Conservation (phyloP, 2,888 invertebrate genomes). For the Ametastegia equiseti region DNA sequence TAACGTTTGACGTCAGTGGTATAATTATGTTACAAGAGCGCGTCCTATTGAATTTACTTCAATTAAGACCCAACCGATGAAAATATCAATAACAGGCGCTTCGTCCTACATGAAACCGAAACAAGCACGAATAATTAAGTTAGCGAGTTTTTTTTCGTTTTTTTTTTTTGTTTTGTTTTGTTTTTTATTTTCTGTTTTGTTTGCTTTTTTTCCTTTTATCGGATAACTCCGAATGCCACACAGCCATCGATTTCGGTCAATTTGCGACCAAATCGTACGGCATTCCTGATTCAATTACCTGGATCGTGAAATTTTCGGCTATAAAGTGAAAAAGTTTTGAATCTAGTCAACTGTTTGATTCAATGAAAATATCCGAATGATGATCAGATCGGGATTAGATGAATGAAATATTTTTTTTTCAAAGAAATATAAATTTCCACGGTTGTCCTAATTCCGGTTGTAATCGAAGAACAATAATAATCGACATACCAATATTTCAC, state of each 20-base stretch:
- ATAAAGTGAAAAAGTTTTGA: not conserved
- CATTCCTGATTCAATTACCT: conserved; percentile 71
- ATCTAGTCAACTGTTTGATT: not conserved
- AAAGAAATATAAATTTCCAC: not conserved
- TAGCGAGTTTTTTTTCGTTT: conserved; percentile 52
- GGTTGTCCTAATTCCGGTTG: not conserved
- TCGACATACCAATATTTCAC: conserved; percentile 36
- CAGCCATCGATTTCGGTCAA: conserved; percentile 59
- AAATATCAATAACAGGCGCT: conserved; percentile 37
- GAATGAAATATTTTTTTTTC: not conserved
- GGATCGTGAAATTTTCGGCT: conserved; percentile 33
- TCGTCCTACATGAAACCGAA: conserved; percentile 49
- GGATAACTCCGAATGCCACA: conserved; percentile 49
- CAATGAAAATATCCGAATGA: not conserved
- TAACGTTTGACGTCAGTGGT: conserved; percentile 36
- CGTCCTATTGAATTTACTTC: conserved; percentile 39
- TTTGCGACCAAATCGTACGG: conserved; percentile 68
- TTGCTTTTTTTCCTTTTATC: not conserved
- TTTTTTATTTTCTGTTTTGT: not conserved
- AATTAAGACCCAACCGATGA: conserved; percentile 41
- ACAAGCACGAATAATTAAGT: conserved; percentile 64
- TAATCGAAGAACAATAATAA: conserved; percentile 20
- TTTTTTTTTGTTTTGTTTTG: not conserved
- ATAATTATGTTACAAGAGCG: conserved; percentile 35
- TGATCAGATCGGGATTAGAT: not conserved